Evolutionary conservation across 1,140 invertebrate species (phyloP).

Genomic region (Diorhabda elongata): DNA sequence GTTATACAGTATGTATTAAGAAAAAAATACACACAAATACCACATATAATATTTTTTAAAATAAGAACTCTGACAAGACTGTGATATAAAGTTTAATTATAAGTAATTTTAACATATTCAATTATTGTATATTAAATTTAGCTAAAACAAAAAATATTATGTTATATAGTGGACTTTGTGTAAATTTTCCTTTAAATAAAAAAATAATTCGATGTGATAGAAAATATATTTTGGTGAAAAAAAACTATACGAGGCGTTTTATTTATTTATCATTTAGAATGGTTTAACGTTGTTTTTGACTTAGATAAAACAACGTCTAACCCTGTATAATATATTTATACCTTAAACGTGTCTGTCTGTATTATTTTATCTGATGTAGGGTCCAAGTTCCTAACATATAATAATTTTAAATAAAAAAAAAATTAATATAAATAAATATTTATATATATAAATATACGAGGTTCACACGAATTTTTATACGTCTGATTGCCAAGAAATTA

Average conservation of each 20-base stretch:
- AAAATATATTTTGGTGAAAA: slow-evolving; percentile 43
- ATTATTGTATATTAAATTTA: slow-evolving; percentile 28
- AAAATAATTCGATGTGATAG: slow-evolving; percentile 38
- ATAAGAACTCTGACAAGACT: slow-evolving; percentile 36
- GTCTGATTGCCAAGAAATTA: slow-evolving; percentile 40
- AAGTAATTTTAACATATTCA: slow-evolving; percentile 37
- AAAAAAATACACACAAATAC: slow-evolving; percentile 26
- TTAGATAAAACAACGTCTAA: neutral
- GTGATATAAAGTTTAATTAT: slow-evolving; percentile 38
- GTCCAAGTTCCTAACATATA: slow-evolving; percentile 39
- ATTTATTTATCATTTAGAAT: slow-evolving; percentile 22
- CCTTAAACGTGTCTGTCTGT: slow-evolving; percentile 30
- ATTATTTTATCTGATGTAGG: slow-evolving; percentile 29
- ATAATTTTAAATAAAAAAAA: slow-evolving; percentile 12
- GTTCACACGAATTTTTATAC: slow-evolving; percentile 41
- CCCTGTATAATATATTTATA: slow-evolving; percentile 5
- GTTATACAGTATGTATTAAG: neutral
- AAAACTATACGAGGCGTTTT: slow-evolving; percentile 32
- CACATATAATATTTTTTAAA: slow-evolving; percentile 38
- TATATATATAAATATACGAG: slow-evolving; percentile 17
- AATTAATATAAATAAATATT: neutral
- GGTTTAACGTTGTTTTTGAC: neutral
- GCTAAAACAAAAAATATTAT: slow-evolving; percentile 20
- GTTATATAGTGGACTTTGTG: slow-evolving; percentile 38
- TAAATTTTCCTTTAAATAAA: slow-evolving; percentile 31